Percentiles rank a stretch among this genome's conserved stretches.
Conservation (phyloP, 2,888 invertebrate species). For the Hirtodrosophila confusa region DNA sequence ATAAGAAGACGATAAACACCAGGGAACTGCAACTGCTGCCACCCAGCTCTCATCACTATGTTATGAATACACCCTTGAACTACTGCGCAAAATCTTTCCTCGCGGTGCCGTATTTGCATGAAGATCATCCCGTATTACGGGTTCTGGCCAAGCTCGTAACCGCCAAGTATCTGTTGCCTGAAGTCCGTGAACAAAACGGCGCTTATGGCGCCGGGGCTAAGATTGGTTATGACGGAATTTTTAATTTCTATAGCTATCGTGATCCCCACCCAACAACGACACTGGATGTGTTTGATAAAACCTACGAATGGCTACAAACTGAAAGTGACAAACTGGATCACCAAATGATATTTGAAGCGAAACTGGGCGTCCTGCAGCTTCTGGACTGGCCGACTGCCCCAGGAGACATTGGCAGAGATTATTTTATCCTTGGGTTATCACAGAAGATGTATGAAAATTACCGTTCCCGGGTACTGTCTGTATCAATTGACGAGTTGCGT, state of each 20-base stretch:
- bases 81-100: conserved; percentile 92
- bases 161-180: conserved; percentile 92
- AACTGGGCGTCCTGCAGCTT: conserved; percentile 94
- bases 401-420: conserved; percentile 89
- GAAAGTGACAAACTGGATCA: conserved; percentile 87
- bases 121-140: conserved; percentile 90
- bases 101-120: conserved; percentile 91
- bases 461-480: conserved; percentile 89
- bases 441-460: conserved; percentile 92
- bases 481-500: conserved; percentile 89
- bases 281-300: conserved; percentile 90
- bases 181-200: conserved; percentile 95
- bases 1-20: conserved; percentile 33
- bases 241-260: conserved; percentile 94
- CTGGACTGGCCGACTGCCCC: conserved; percentile 95
- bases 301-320: conserved; percentile 89
- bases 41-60: conserved; percentile 89
- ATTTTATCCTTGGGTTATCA: conserved; percentile 91
- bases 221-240: conserved; percentile 89
- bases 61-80: conserved; percentile 94
- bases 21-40: conserved; percentile 84
- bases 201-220: conserved; percentile 96
- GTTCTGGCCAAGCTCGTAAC: conserved; percentile 91
- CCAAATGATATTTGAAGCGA: conserved; percentile 93
- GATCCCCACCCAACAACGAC: conserved; percentile 94